These are phyloP conservation scores for Liasis olivaceus DNA, from an alignment of 2,797 vertebrate species.

Conservation along the genomic window DNA sequence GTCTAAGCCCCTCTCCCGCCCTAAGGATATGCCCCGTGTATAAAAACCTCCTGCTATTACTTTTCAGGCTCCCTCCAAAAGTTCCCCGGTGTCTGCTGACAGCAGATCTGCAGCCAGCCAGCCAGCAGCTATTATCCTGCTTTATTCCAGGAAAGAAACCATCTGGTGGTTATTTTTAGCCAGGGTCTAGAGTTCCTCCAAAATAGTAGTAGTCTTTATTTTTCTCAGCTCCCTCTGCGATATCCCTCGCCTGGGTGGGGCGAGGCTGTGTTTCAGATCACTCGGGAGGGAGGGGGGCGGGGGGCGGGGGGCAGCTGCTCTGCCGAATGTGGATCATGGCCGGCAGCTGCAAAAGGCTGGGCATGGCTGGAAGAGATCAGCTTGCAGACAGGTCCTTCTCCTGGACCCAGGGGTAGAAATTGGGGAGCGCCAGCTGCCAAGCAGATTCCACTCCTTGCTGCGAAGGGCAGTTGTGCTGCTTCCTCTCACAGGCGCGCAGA, in stretches of 20 bases:
- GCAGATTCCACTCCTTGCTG: neutral
- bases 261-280: neutral
- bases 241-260: neutral
- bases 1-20: too few species aligned
- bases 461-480: neutral
- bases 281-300: neutral
- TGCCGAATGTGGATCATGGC: neutral
- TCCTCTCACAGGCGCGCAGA: neutral
- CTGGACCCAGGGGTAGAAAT: neutral
- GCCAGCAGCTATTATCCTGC: neutral
- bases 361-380: neutral
- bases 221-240: neutral
- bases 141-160: neutral
- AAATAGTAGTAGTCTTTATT: too few species aligned
- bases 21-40: too few species aligned
- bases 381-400: neutral
- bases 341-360: neutral
- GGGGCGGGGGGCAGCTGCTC: neutral
- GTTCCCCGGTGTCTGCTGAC: neutral
- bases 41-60: too few species aligned
- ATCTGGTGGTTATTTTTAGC: constrained; percentile 13
- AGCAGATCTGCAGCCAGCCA: neutral
- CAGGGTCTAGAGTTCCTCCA: neutral
- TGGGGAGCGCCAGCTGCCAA: neutral
- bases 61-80: neutral